Percentiles rank a stretch among this genome's conserved stretches.
phyloP scores from a whole-genome alignment of 2,888 invertebrate genomes.

The Limnephilus rhombicus region DNA sequence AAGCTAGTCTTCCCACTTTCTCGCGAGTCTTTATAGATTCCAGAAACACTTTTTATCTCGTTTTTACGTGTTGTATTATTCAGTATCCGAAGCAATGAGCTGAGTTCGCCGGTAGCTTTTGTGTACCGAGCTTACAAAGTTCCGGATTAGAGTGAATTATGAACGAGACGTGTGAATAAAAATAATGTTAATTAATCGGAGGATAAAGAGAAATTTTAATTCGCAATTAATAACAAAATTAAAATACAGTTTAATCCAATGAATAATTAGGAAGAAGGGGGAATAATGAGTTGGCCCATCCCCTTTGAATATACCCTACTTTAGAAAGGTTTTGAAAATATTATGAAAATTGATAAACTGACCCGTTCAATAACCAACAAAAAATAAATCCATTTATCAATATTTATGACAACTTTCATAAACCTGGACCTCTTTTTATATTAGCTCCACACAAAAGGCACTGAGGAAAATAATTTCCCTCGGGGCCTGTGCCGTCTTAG shows the following conservation, averaged over 20 bases:
- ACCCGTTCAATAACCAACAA: no score
- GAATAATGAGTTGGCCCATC: slow-evolving; percentile 14
- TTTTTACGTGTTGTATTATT: slow-evolving; percentile 45
- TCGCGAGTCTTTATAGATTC: slow-evolving; percentile 5
- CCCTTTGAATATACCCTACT: background rate
- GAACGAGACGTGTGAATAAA: slow-evolving; percentile 61
- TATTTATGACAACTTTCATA: no score
- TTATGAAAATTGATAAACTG: no score
- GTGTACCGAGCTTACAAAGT: slow-evolving; percentile 63
- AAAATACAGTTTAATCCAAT: slow-evolving; percentile 30
- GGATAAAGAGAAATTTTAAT: slow-evolving; percentile 56
- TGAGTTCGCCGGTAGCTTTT: slow-evolving; percentile 52
- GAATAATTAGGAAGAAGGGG: slow-evolving; percentile 25
- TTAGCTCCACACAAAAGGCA: no score
- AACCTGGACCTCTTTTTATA: no score
- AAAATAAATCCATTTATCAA: no score
- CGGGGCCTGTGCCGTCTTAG: no score
- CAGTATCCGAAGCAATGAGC: slow-evolving; percentile 59
- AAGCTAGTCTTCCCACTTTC: slow-evolving; percentile 42
- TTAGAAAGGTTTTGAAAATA: background rate
- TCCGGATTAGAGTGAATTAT: slow-evolving; percentile 61
- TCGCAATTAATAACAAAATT: slow-evolving; percentile 51
- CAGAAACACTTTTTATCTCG: slow-evolving; percentile 12
- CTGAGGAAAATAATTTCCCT: no score
- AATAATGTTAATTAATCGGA: slow-evolving; percentile 64